Conservation (phyloP, 2,888 invertebrate genomes). For the Parascotia fuliginaria region DNA sequence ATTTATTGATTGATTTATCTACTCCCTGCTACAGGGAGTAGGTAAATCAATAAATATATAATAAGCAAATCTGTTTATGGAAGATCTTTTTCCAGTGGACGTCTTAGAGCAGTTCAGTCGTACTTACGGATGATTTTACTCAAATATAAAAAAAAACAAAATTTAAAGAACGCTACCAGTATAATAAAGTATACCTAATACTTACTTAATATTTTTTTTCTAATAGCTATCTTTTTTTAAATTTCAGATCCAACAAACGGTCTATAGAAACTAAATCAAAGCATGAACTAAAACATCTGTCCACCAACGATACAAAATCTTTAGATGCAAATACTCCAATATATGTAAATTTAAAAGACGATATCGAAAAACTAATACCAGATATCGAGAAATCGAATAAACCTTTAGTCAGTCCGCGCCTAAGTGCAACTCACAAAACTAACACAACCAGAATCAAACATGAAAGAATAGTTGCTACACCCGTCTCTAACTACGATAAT, state of each 20-base stretch:
- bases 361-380: conserved; percentile 23
- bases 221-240: conserved; percentile 4
- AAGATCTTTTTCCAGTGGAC: too few relatives aligned
- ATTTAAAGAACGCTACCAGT: too few relatives aligned
- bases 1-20: too few relatives aligned
- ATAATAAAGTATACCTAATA: too few relatives aligned
- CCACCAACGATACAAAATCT: conserved; percentile 21
- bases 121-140: too few relatives aligned
- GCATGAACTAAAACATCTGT: conserved; percentile 16
- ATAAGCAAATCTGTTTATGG: too few relatives aligned
- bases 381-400: conserved; percentile 14
- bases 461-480: conserved; percentile 1
- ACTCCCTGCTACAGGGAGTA: too few relatives aligned
- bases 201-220: not conserved
- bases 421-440: conserved; percentile 18
- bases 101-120: too few relatives aligned
- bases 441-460: conserved; percentile 20
- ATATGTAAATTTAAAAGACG: conserved; percentile 53
- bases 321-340: conserved; percentile 47
- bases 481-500: conserved; percentile 10
- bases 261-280: conserved; percentile 29
- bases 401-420: conserved; percentile 9
- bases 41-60: too few relatives aligned
- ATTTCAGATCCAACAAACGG: conserved; percentile 38
- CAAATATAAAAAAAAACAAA: too few relatives aligned